Conservation (phyloP, 2,797 vertebrate genomes). For the Oreortyx pictus region DNA sequence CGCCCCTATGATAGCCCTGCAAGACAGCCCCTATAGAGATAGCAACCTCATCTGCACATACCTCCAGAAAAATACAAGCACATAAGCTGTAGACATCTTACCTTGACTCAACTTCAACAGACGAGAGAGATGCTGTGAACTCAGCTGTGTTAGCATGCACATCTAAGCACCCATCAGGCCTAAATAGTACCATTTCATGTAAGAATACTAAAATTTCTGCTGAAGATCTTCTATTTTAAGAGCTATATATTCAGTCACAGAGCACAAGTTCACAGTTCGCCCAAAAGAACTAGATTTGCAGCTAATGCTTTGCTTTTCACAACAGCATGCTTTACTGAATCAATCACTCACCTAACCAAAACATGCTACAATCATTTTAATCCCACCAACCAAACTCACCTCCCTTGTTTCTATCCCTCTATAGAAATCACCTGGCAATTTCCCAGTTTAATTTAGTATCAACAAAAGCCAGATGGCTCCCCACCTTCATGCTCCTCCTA, state of each 20-base stretch:
- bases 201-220: not conserved
- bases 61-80: accelerated
- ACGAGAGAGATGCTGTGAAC: accelerated
- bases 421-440: not conserved
- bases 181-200: not conserved
- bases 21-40: accelerated
- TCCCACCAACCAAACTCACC: not conserved
- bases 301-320: not conserved
- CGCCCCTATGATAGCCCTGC: accelerated
- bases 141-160: accelerated
- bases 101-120: accelerated
- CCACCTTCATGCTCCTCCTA: not conserved
- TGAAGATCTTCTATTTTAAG: not conserved
- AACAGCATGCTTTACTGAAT: accelerated
- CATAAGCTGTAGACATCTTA: not conserved
- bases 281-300: accelerated
- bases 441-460: not conserved
- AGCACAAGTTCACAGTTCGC: not conserved
- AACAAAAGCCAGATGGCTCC: not conserved
- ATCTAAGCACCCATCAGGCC: accelerated
- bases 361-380: accelerated
- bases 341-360: accelerated
- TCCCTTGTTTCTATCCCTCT: accelerated
- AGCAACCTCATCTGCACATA: not conserved
- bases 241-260: not conserved